A percentile compares a stretch with the other conserved stretches of the same genome.
Evolutionary conservation across 2,797 vertebrate genomes (phyloP).

Genomic region (Acanthurus tractus): DNA sequence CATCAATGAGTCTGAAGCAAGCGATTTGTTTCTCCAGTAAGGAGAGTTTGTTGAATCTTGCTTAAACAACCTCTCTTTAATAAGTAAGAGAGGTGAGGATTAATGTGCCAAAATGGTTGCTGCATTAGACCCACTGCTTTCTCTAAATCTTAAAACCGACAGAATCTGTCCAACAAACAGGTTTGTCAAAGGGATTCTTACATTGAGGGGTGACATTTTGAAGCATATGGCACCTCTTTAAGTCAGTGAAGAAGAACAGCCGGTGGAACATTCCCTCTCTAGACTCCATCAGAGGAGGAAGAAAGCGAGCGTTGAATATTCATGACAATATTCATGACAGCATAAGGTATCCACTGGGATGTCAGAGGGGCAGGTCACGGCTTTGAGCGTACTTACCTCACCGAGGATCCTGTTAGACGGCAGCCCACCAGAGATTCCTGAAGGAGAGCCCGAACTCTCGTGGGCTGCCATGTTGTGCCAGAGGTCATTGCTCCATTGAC

Average conservation of each 20-base stretch:
- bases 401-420: conserved; percentile 51
- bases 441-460: conserved; percentile 43
- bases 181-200: conserved; percentile 30
- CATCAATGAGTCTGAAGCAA: background rate
- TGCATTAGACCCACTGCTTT: background rate
- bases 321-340: conserved; percentile 78
- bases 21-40: background rate
- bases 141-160: conserved; percentile 14
- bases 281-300: conserved; percentile 68
- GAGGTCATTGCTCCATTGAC: conserved; percentile 59
- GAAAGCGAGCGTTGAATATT: conserved; percentile 79
- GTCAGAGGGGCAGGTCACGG: conserved; percentile 68
- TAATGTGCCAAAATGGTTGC: background rate
- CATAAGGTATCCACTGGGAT: conserved; percentile 77
- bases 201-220: conserved; percentile 64
- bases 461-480: conserved; percentile 53
- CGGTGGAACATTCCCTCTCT: conserved; percentile 58
- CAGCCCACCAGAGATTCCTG: conserved; percentile 43
- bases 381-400: conserved; percentile 69
- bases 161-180: conserved; percentile 14
- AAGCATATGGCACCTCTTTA: conserved; percentile 78
- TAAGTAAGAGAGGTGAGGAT: background rate
- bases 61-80: background rate
- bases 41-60: background rate
- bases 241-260: conserved; percentile 71